Percentiles rank a stretch among this genome's conserved stretches.
phyloP scores from a whole-genome alignment of 2,797 vertebrate species.

The Molossus molossus region DNA sequence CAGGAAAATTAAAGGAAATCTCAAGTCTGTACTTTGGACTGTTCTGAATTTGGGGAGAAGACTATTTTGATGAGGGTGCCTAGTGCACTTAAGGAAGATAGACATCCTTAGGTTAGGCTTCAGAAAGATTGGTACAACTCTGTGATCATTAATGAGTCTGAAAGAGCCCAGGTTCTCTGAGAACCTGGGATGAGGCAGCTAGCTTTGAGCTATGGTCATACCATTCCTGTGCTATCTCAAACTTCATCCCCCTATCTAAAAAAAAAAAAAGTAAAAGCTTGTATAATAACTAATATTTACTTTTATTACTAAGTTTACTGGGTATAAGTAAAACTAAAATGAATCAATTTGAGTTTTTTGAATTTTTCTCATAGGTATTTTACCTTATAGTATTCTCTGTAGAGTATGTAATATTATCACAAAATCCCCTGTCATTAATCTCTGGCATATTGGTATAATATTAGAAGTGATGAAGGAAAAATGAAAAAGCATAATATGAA shows the following conservation, averaged over 20 bases:
- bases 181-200: neutral
- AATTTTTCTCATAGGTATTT: neutral
- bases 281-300: neutral
- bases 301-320: neutral
- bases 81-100: neutral
- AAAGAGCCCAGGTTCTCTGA: neutral
- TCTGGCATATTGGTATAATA: neutral
- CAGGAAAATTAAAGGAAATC: neutral
- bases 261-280: neutral
- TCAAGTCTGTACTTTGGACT: neutral
- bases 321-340: neutral
- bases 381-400: neutral
- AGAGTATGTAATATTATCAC: neutral
- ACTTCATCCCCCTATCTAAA: neutral
- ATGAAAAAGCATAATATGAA: neutral
- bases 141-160: neutral
- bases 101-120: slow-evolving; percentile 16
- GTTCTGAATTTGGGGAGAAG: neutral
- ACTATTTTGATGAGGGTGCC: neutral
- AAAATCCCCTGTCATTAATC: neutral
- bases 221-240: neutral
- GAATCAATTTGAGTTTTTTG: neutral
- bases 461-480: neutral
- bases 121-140: neutral
- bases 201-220: neutral